These are phyloP conservation scores for Geothlypis trichas DNA, from an alignment of 2,113 vertebrate genomes.

Conservation along the genomic window DNA sequence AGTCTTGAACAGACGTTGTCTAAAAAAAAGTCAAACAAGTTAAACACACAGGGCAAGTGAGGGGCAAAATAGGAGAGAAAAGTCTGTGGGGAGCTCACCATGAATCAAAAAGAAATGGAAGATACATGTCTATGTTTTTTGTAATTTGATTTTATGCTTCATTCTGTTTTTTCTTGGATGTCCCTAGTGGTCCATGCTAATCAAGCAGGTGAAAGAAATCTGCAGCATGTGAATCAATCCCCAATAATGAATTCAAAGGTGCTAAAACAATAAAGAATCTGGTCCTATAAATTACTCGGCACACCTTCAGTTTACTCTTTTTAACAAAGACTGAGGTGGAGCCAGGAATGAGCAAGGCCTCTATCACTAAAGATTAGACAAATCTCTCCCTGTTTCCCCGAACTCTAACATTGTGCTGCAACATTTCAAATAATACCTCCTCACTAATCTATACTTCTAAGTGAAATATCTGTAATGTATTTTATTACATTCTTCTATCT, in stretches of 20 bases:
- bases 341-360: not conserved
- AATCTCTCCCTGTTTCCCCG: not conserved
- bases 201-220: not conserved
- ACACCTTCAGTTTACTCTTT: not conserved
- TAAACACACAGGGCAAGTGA: not conserved
- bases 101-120: not conserved
- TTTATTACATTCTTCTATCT: not conserved
- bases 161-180: not conserved
- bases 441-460: not conserved
- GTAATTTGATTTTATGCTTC: not conserved
- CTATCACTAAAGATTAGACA: not conserved
- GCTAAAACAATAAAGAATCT: not conserved
- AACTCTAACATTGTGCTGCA: not conserved
- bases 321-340: not conserved
- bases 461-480: not conserved
- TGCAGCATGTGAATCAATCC: not conserved
- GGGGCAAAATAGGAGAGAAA: not conserved
- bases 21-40: not conserved
- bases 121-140: not conserved
- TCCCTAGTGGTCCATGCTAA: not conserved
- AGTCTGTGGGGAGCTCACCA: not conserved
- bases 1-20: not conserved
- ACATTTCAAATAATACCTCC: not conserved
- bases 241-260: not conserved
- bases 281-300: not conserved